Evolutionary conservation across 2,797 vertebrate species (phyloP).

Genomic region (Poeciliopsis presidionis): DNA sequence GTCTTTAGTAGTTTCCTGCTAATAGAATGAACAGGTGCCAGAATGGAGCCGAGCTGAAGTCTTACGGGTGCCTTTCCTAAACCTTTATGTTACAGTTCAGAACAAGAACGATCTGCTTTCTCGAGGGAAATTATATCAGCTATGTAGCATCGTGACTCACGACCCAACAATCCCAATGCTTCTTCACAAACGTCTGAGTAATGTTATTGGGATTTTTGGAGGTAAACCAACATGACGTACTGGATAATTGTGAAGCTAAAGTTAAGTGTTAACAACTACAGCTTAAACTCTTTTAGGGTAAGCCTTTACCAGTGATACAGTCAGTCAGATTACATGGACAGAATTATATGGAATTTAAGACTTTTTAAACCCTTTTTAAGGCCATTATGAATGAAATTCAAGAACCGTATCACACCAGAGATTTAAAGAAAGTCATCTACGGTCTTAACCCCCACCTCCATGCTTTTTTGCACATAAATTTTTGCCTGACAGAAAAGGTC

Average conservation of each 20-base stretch:
- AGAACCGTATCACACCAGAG: no score
- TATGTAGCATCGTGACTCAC: neutral
- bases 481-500: no score
- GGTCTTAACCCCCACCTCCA: no score
- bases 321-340: neutral
- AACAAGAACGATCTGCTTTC: neutral
- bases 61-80: neutral
- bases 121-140: neutral
- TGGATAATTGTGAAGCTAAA: neutral
- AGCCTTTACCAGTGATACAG: neutral
- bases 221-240: neutral
- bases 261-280: neutral
- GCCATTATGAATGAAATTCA: no score
- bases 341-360: no score
- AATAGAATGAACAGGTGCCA: neutral
- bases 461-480: no score
- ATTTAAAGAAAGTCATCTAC: no score
- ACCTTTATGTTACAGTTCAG: neutral
- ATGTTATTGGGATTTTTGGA: neutral
- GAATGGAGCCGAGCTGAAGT: neutral
- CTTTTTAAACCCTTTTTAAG: no score
- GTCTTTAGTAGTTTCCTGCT: neutral
- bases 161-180: neutral
- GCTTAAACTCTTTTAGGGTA: neutral
- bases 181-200: neutral